Base-by-base conservation (phyloP, 2,888 invertebrate genomes). In the Ischnus inquisitorius region DNA sequence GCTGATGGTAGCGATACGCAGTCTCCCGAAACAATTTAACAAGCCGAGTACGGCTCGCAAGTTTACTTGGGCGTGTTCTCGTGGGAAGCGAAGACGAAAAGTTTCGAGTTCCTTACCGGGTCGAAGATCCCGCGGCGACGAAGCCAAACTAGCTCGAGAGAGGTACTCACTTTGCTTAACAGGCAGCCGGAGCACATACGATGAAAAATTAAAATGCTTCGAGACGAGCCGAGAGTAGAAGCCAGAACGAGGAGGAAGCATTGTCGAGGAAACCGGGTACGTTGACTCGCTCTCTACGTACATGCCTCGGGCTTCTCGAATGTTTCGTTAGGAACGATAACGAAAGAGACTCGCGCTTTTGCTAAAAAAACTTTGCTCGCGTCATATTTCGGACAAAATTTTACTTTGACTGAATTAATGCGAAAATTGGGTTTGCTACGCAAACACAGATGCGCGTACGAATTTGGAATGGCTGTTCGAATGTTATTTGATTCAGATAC, bases 201-300 rank as follows among this genome's bases (percentile, higher is more conserved):
- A 71, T 57, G 16, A 71, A 77, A 60, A 72, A 72, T 57, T 81
- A 5, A 57, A 28, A 14, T 6, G 57, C 77, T 57, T 67, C 41
- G 46, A 22, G 71, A 71, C 46, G 57, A 57, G 22, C 28, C 10
- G 12, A 67, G 25, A 43, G 14, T 46, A 14, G 14, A 46, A 3
- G 43, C 10, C 10, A 3, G 16, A 19, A 25, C 1, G 19, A 57
- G n/a, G 22, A 19, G 19, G 14, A 51, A 22, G 51, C 62, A 41
- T 68, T 67, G 51, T 65, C 25, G 25, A 43, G 41, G 12, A 16
- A 48, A 46, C 22, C n/a, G 16, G 19, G 34, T 25, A 46, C 62
- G 57, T 51, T 12, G 62, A 64, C 19, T 19, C 19, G 2, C 16
- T 71, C 48, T 3, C 43, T 43, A 54, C 71, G 41, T 25, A 25